These are phyloP conservation scores for Malthinus seriepunctatus DNA, from an alignment of 2,888 invertebrate genomes.

Conservation along the genomic window DNA sequence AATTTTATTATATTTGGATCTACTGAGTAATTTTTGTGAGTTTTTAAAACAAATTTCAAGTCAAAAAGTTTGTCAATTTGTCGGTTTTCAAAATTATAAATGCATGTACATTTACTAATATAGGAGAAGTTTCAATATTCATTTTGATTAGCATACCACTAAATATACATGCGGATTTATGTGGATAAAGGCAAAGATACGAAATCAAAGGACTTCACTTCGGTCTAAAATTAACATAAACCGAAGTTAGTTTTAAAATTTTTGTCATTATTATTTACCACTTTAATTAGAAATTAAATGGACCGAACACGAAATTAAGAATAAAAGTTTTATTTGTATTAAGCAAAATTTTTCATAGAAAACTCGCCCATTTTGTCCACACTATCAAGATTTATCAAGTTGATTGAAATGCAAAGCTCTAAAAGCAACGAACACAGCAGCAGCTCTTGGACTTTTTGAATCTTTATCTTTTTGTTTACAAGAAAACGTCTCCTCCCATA, in stretches of 20 bases:
- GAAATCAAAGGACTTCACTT: constrained; percentile 35
- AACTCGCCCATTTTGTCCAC: not conserved
- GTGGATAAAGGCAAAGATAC: constrained; percentile 33
- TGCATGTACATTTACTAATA: constrained; percentile 12
- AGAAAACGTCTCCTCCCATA: not conserved
- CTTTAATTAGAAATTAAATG: not conserved
- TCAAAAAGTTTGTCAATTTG: not conserved
- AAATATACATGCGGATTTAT: constrained; percentile 36
- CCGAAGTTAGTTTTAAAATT: too few relatives aligned
- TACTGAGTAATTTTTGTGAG: too few relatives aligned
- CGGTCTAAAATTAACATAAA: too few relatives aligned
- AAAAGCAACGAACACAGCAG: not conserved
- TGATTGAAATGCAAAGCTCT: constrained; percentile 1
- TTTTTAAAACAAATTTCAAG: not conserved
- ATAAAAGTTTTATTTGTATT: too few relatives aligned
- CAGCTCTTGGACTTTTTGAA: not conserved
- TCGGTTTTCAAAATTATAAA: not conserved
- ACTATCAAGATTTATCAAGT: not conserved
- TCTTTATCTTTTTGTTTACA: not conserved
- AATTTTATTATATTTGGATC: too few relatives aligned
- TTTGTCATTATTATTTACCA: too few relatives aligned
- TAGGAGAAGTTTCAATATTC: constrained; percentile 19
- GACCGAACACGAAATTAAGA: too few relatives aligned
- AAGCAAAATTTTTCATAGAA: not conserved
- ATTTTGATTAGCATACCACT: constrained; percentile 32